Base-by-base conservation (phyloP, 2,797 vertebrate genomes). In the Sebastes umbrosus region DNA sequence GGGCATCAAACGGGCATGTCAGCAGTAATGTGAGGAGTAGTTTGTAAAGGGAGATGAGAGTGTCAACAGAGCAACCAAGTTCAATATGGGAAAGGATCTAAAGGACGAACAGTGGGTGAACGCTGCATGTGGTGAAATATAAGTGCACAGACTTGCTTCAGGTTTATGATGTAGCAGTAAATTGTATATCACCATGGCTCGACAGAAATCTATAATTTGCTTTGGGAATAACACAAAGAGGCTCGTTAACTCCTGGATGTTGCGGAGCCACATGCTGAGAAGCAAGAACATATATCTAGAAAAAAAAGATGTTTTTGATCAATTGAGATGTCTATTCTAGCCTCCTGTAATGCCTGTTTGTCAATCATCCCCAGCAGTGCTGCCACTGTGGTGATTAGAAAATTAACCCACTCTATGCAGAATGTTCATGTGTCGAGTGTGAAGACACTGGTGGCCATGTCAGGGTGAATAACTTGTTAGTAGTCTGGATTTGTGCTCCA, bases 381-480 rank as follows among this genome's bases (percentile, higher is more conserved):
- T 65, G 64, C 18, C 58, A 39, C 57, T 70, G 54, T 20, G 24
- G 65, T 55, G 71, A 87, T 65, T 79, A 81, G 76, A 73, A 73
- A 80, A 75, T 11, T 2, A 84, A 73, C 12, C 5, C 55, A 6
- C 22, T 69, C 68, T 70, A 27, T 79, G 36, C 69, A 67, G 6
- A 77, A 85, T 25, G 50, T 25, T 74, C 55, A 72, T n/a, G 43
- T 27, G 43, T 65, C 60, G n/a, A 69, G 59, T 75, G 32, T 83
- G 65, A 72, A 65, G 50, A 27, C 25, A 31, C 6, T 13, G 46
- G 32, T 57, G 32, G 32, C n/a, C 11, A 6, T 68, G 22, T 46
- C 24, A 65, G 18, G 22, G 13, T 1, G 18, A 25, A 64, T 32
- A 27, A 50, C 16, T 59, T 32, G 29, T 59, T 13, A 57, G 20